A percentile compares a stretch with the other conserved stretches of the same genome.
These are phyloP conservation scores for Zhuqinia jingwanae DNA, from an alignment of 2,888 invertebrate species.

Conservation along the genomic window DNA sequence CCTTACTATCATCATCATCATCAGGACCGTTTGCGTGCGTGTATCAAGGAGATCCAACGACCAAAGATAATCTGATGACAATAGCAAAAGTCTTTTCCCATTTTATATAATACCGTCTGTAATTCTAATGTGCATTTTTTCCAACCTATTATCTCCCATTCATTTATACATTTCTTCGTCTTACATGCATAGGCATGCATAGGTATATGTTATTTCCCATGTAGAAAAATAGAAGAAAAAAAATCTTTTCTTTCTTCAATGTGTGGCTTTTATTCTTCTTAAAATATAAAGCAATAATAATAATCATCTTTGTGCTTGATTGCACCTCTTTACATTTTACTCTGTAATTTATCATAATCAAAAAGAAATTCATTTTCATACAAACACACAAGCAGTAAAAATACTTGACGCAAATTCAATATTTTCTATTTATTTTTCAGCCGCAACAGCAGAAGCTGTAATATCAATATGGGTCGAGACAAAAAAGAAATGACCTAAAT, in stretches of 20 bases:
- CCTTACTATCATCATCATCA: neutral
- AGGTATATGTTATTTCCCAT: neutral
- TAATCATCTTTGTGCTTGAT: neutral
- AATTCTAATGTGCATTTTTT: slow-evolving; percentile 24
- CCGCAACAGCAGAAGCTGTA: no score
- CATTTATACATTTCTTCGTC: slow-evolving; percentile 16
- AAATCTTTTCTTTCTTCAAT: neutral
- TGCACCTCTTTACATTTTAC: slow-evolving; percentile 10
- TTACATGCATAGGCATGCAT: no score
- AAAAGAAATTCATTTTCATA: neutral
- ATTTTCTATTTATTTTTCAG: neutral
- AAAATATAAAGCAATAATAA: no score
- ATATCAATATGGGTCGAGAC: slow-evolving; percentile 58
- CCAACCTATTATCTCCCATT: slow-evolving; percentile 30
- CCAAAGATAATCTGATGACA: slow-evolving; percentile 52
- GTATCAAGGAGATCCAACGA: slow-evolving; percentile 23
- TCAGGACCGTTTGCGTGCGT: no score
- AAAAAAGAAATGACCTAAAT: slow-evolving; percentile 61
- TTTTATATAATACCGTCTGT: slow-evolving; percentile 5
- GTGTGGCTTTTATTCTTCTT: no score
- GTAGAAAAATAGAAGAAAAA: neutral
- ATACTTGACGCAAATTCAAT: neutral
- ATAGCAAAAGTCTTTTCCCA: slow-evolving; percentile 21
- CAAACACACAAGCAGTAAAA: neutral
- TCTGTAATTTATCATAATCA: slow-evolving; percentile 7